Evolutionary conservation across 2,888 invertebrate genomes (phyloP), one percentile per base, ranked within the genome.

Genomic region (Tiliacea aurago): DNA sequence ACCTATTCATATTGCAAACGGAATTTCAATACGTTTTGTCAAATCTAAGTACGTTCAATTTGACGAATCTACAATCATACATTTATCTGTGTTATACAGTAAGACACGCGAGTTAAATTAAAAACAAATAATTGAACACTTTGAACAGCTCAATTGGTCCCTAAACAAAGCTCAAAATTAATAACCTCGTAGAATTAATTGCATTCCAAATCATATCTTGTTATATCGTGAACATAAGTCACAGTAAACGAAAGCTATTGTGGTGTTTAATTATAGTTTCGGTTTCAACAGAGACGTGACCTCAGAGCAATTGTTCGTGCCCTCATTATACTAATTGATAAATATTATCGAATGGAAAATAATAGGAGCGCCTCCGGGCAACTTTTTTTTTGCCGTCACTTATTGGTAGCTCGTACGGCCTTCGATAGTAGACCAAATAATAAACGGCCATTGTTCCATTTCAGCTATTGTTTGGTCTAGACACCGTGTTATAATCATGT

Each of bases 241-340:
- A 89, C 89, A 84, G 83, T 80, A 84, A 86, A 88, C 79, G 78
- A 84, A 84, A 80, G 73, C 80, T 82, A 83, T 80, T 82, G 81
- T 86, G 84, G 85, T 84, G 85, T 88, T 88, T 87, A 84, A 87
- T 86, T 86, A 87, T 18, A 80, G 84, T 80, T 84, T 86, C 55
- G 70, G 73, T 87, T 87, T 76, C 84, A 81, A 84, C 68, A 84
- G 53, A 77, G 75, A 79, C 63, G 70, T 81, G 84, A 85, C 87
- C 84, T 82, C 66, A 72, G 64, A 28, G 72, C 78, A 70, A 87
- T 87, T 88, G 88, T 88, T 84, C 85, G 66, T 80, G 75, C 75
- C 70, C 83, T 85, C 87, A 87, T 89, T 89, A 87, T 78, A 87
- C 81, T 89, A 87, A 91, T 88, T 88, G 86, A 85, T 88, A 89